These are phyloP conservation scores for Leptopilina drosophilae DNA, from an alignment of 2,888 invertebrate genomes.

Conservation along the genomic window DNA sequence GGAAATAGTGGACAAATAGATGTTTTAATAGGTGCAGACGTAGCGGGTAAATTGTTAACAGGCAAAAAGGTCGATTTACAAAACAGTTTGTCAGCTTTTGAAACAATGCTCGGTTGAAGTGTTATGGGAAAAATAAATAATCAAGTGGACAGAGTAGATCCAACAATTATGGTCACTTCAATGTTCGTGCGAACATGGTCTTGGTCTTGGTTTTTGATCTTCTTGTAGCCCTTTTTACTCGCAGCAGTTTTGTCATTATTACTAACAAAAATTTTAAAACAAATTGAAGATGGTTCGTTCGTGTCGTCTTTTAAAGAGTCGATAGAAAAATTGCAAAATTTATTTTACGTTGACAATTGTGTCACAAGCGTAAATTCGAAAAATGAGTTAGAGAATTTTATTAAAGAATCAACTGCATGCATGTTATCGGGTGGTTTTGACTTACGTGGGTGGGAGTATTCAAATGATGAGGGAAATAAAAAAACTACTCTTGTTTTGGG, in stretches of 20 bases:
- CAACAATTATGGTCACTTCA: neutral
- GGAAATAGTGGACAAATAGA: neutral
- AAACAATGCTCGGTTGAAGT: conserved; percentile 63
- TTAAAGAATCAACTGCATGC: neutral
- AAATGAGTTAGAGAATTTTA: neutral
- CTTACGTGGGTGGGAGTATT: neutral
- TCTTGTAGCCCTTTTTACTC: conserved; percentile 50
- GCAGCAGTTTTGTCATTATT: conserved; percentile 48
- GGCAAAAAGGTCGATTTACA: neutral
- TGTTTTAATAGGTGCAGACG: conserved; percentile 55
- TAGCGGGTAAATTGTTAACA: conserved; percentile 56
- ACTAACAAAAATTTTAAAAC: neutral
- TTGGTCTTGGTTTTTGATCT: no score
- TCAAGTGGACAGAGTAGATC: no score
- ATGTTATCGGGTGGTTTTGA: conserved; percentile 3
- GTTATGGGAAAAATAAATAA: conserved; percentile 57
- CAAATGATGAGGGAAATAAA: neutral
- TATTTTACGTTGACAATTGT: neutral
- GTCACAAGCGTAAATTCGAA: neutral
- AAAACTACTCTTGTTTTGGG: neutral
- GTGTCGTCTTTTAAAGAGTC: neutral
- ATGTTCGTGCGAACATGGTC: neutral
- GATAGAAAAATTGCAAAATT: neutral
- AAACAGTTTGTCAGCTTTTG: conserved; percentile 60
- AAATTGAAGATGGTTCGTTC: neutral